These are phyloP conservation scores for Tetramorium alpestre DNA, from an alignment of 1,140 invertebrate genomes.

Conservation along the genomic window DNA sequence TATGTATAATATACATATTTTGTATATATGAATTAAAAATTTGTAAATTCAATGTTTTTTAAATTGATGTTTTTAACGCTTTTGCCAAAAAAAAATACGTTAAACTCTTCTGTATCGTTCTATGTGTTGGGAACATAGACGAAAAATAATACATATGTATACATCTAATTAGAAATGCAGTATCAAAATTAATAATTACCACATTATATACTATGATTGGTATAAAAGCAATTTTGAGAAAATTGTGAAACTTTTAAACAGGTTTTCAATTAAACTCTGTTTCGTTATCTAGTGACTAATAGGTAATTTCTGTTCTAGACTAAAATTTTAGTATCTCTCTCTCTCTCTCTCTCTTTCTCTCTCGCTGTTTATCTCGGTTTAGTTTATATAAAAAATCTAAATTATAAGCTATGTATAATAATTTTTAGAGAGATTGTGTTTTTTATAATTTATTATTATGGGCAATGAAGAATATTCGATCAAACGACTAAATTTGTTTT, in stretches of 20 bases:
- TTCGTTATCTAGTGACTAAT: neutral
- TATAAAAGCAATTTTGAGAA: neutral
- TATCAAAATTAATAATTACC: neutral
- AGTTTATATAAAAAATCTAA: neutral
- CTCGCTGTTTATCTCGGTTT: neutral
- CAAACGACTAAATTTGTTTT: neutral
- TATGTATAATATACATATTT: too few species aligned
- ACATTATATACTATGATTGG: neutral
- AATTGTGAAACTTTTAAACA: neutral
- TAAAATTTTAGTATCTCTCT: neutral
- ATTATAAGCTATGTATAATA: neutral
- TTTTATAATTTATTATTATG: neutral
- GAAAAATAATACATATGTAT: neutral
- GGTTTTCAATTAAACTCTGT: neutral
- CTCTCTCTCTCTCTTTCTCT: too few species aligned
- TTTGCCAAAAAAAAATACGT: neutral
- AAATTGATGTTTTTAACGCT: too few species aligned
- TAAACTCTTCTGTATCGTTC: neutral
- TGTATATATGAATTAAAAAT: too few species aligned
- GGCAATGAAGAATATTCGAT: neutral
- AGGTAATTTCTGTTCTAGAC: neutral
- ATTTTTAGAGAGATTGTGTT: neutral
- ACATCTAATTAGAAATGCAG: neutral
- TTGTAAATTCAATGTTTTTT: too few species aligned
- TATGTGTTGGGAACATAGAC: neutral